Percentiles rank a stretch among this genome's conserved stretches.
Conservation (phyloP, 2,888 invertebrate species). For the Platynereis dumerilii region DNA sequence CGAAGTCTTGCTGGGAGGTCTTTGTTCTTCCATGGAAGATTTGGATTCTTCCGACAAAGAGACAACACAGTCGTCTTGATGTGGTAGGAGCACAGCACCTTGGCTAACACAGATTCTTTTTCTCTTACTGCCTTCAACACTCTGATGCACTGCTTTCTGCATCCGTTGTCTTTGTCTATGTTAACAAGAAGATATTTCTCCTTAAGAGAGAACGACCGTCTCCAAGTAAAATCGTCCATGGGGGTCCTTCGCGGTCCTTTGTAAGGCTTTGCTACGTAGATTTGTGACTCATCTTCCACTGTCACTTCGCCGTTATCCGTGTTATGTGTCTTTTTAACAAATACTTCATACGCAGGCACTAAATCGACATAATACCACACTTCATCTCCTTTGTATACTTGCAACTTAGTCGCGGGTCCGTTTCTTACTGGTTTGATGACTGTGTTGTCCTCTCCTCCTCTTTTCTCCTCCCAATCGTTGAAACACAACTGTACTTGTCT, state of each 20-base stretch:
- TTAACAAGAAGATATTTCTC: neutral
- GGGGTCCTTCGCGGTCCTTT: neutral
- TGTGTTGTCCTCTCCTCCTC: neutral
- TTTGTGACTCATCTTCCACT: neutral
- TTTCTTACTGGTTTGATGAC: neutral
- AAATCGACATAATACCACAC: conserved; percentile 3
- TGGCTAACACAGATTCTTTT: neutral
- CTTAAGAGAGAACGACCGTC: neutral
- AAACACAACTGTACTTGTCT: neutral
- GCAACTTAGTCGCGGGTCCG: neutral
- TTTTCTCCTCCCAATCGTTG: neutral
- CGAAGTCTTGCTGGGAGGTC: too few relatives aligned
- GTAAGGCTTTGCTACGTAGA: conserved; percentile 1
- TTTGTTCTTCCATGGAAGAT: too few relatives aligned
- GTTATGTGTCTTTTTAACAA: neutral
- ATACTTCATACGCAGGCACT: conserved; percentile 2
- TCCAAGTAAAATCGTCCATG: neutral
- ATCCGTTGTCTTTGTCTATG: conserved; percentile 1
- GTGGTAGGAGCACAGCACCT: neutral
- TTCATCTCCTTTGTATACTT: neutral
- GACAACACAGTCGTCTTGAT: neutral
- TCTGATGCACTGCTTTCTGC: conserved; percentile 1
- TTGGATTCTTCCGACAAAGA: too few relatives aligned
- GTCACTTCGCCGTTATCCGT: too few relatives aligned
- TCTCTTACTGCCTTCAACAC: neutral